Base-by-base conservation (phyloP, 2,113 vertebrate genomes). In the Hiodon tergisus region DNA sequence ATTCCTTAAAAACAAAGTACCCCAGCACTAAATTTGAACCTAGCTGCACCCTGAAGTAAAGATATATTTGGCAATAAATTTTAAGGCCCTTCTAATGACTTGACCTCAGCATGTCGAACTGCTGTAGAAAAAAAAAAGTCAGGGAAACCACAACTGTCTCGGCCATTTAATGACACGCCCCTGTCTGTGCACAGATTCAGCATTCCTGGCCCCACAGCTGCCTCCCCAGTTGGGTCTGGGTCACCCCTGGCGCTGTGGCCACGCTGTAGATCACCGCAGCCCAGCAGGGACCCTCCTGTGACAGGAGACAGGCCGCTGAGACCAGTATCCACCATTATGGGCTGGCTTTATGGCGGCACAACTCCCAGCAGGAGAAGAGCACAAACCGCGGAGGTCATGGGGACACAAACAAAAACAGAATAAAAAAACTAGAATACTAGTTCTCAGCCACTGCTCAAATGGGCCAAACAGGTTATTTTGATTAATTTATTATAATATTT, bases 21-120 rank as follows among this genome's bases (percentile, higher is more conserved):
- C 78, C 78, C 48, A 66, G 67, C 83, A 82, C 82, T 86, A 90
- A 90, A 89, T 86, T 83, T 80, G 83, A 86, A 84, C 89, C 80
- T 67, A 86, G 88, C 87, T 88, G 88, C 82, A 69, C 85, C 87
- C 88, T 89, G 84, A 90, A 89, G 90, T 88, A 87, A 88, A 86
- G 86, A 87, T 90, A 90, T 81, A 87, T 90, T 87, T 86, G 85
- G 86, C 86, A 86, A 88, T 91, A 91, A 80, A 91, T 90, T 88
- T 85, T 77, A 84, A 83, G 31, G 81, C 83, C 70, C 73, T 79
- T 83, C 86, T 88, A 88, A 89, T 86, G 84, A 88, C 81, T 76
- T 67, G 66, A 16, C 71, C 58, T 50, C n/a, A 71, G 67, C 71
- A 66, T 71, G 76, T 11, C 31, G 72, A 73, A 63, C 13, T 60